These are phyloP conservation scores for Tipula vernalis DNA, from an alignment of 2,888 invertebrate species.

Conservation along the genomic window DNA sequence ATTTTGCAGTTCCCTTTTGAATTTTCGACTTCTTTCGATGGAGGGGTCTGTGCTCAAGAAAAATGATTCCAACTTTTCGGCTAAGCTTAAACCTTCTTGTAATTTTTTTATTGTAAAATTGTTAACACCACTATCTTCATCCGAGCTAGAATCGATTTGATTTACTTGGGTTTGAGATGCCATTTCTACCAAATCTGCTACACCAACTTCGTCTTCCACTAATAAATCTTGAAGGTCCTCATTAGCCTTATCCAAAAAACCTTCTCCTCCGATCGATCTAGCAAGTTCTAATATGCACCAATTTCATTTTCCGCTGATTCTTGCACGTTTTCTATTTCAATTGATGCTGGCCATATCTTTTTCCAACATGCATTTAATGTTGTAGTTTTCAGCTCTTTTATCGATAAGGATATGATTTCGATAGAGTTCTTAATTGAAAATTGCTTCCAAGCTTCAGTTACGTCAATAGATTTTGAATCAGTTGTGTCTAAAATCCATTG, in stretches of 20 bases:
- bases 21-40: no score
- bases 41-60: no score
- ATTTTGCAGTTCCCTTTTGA: no score
- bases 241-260: background rate
- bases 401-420: background rate
- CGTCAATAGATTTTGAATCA: no score
- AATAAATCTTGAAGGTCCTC: background rate
- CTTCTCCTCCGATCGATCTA: background rate
- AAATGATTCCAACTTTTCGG: background rate
- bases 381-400: conserved; percentile 6
- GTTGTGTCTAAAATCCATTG: background rate
- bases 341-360: conserved; percentile 6
- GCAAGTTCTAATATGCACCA: background rate
- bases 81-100: background rate
- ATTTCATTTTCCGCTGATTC: background rate
- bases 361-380: conserved; percentile 6
- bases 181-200: background rate
- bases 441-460: background rate
- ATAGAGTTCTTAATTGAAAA: background rate
- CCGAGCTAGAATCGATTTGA: background rate
- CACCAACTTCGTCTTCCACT: background rate
- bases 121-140: background rate
- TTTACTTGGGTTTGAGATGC: background rate
- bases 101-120: background rate
- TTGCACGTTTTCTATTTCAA: no score